Percentiles rank a stretch among this genome's conserved stretches.
phyloP scores from a whole-genome alignment of 2,888 invertebrate species.

The Hymenopus coronatus region DNA sequence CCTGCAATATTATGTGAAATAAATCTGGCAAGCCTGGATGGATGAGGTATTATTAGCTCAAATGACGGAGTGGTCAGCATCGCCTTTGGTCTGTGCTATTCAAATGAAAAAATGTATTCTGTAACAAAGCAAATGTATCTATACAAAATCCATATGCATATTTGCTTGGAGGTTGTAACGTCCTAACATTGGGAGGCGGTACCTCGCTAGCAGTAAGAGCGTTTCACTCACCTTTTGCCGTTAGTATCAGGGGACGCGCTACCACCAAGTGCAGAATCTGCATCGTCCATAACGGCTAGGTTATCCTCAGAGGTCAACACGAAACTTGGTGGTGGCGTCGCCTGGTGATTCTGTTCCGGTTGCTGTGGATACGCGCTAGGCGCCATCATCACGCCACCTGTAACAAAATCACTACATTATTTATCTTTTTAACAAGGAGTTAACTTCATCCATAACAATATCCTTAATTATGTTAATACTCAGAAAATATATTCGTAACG shows the following conservation, averaged over 20 bases:
- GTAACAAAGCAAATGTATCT: too few species aligned
- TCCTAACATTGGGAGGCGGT: neutral
- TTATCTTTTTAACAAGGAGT: neutral
- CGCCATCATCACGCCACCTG: slow-evolving; percentile 52
- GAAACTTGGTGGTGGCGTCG: slow-evolving; percentile 48
- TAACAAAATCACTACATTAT: neutral
- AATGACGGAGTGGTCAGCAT: too few species aligned
- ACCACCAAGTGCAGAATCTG: slow-evolving; percentile 51
- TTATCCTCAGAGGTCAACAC: slow-evolving; percentile 38
- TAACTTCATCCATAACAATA: too few species aligned
- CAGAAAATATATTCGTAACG: too few species aligned
- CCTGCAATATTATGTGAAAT: too few species aligned
- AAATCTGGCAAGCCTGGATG: too few species aligned
- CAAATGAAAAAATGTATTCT: too few species aligned
- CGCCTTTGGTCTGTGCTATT: too few species aligned
- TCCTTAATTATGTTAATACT: too few species aligned
- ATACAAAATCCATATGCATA: too few species aligned
- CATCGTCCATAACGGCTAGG: slow-evolving; percentile 40
- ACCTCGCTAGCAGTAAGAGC: neutral
- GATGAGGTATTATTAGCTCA: too few species aligned
- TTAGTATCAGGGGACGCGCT: slow-evolving; percentile 50
- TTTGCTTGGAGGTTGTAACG: too few species aligned
- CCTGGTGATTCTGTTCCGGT: slow-evolving; percentile 50
- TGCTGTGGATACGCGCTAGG: slow-evolving; percentile 55
- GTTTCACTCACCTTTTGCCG: slow-evolving; percentile 35